Evolutionary conservation across 2,797 vertebrate genomes (phyloP), one percentile per base, ranked within the genome.

Genomic region (Esox lucius): DNA sequence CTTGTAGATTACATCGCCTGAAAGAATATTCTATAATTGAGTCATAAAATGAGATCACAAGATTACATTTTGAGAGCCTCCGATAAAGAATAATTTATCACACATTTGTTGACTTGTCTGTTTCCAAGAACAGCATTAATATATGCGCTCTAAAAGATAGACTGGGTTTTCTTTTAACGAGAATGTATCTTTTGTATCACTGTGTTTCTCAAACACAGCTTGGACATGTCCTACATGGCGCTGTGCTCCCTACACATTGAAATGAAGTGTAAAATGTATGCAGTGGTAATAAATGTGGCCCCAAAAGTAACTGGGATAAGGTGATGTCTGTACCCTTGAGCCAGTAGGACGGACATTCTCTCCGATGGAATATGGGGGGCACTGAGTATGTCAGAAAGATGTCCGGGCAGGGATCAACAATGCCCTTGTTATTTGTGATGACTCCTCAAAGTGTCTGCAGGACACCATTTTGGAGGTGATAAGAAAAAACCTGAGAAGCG

Each of bases 361-460:
- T 80, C 81, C 39, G 39, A 9, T 75, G 70, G 6, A 86, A 84
- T 80, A 81, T 72, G 77, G 28, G 75, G 82, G 71, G 75, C 77
- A 75, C 77, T 70, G 79, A 84, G 76, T 77, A 76, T 42, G 78
- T 69, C 71, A 76, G 62, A 67, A 65, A 62, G 69, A 78, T 79
- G 86, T 85, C 84, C 87, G 87, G 81, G 81, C 80, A 74, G 77
- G 79, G 86, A 92, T 90, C 89, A 92, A 93, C 89, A 88, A 82
- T 86, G 71, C 85, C 84, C 75, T 87, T 88, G 86, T 92, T 91
- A 85, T 91, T 91, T 90, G 83, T 81, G 89, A 91, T 89, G 81
- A 85, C 85, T 91, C 83, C 81, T 86, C 70, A 78, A 64, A 22
- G 80, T 86, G 80, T 86, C 84, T 85, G 80, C 83, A 75, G 79